A percentile compares a stretch with the other conserved stretches of the same genome.
Conservation (phyloP, 2,797 vertebrate species). For the Liparis tanakae region DNA sequence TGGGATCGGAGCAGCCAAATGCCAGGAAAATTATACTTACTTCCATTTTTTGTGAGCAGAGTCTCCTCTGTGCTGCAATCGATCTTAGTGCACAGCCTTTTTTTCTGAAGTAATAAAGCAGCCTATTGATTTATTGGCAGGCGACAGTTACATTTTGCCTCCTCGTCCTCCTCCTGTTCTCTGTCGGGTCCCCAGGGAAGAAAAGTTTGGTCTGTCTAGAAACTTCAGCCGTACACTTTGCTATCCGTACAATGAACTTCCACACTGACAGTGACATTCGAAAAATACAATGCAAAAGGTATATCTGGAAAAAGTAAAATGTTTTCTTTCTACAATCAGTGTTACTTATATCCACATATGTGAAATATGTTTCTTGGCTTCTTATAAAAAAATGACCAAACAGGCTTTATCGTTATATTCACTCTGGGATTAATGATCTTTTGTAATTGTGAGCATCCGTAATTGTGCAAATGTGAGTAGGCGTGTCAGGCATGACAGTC, state of each 20-base stretch:
- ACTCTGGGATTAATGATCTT: constrained; percentile 13
- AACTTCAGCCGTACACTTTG: constrained; percentile 47
- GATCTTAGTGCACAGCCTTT: constrained; percentile 81
- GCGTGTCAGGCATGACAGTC: too few species aligned
- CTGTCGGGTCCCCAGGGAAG: constrained; percentile 41
- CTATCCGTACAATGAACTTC: too few species aligned
- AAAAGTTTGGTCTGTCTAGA: constrained; percentile 65
- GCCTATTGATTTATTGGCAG: constrained; percentile 83
- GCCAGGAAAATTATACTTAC: constrained; percentile 67
- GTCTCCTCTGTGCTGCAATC: constrained; percentile 67
- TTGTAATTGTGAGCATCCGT: constrained; percentile 16
- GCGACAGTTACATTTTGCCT: constrained; percentile 79
- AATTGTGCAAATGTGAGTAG: constrained; percentile 27
- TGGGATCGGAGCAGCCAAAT: constrained; percentile 64
- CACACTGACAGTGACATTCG: constrained; percentile 49
- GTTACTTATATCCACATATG: constrained; percentile 25
- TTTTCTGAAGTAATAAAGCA: constrained; percentile 85
- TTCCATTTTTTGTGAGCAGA: constrained; percentile 55
- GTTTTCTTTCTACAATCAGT: not conserved
- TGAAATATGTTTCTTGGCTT: constrained; percentile 47
- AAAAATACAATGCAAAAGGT: constrained; percentile 37
- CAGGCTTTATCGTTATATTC: not conserved
- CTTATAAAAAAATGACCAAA: constrained; percentile 29
- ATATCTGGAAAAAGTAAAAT: constrained; percentile 36
- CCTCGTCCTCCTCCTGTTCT: constrained; percentile 63